Evolutionary conservation across 2,888 invertebrate species (phyloP), one percentile per base, ranked within the genome.

Genomic region (Luperina testacea): DNA sequence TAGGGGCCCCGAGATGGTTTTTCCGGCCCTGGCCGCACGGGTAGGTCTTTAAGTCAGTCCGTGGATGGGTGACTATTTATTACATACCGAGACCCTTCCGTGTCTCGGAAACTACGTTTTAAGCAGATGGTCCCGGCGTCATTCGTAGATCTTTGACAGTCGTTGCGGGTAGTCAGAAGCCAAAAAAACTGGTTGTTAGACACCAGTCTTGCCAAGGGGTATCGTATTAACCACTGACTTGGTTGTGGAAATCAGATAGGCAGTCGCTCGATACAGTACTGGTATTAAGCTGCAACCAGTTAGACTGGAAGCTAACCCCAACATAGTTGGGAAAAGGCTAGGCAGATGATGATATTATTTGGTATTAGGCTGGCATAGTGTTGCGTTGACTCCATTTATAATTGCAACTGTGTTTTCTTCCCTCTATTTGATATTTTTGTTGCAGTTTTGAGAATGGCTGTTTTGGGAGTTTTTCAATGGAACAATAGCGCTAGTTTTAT

Each of bases 361-460:
- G 76, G 63, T 59, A 57, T 76, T 63, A 42, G 38, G 24, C 24
- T 42, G 48, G 45, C 0, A 27, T 59, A 61, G 72, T 67, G n/a
- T 65, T 69, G 67, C 69, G 53, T 9, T 45, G 32, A 32, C 24
- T 67, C 13, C 42, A 74, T 79, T 74, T 65, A 38, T 67, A 48
- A 72, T 53, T 51, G 17, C 15, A 24, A 24, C 32, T 70, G 53
- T 65, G 61, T 17, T 57, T 79, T 20, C 4, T 57, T 20, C 8
- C 8, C 53, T 17, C 51, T 63, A 63, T 9, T 9, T 17, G 1
- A 20, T 32, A 20, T 32, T 20, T 27, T 27, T 63, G 9, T 32
- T 8, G 3, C 27, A 27, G 17, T 27, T 27, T 63, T 27, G 27
- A 9, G 27, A 17, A 9, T 11, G 9, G 1, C 5, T 11, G 9